Percentiles rank a stretch among this genome's conserved stretches.
phyloP scores from a whole-genome alignment of 2,797 vertebrate species.

The Tokudaia muenninki region DNA sequence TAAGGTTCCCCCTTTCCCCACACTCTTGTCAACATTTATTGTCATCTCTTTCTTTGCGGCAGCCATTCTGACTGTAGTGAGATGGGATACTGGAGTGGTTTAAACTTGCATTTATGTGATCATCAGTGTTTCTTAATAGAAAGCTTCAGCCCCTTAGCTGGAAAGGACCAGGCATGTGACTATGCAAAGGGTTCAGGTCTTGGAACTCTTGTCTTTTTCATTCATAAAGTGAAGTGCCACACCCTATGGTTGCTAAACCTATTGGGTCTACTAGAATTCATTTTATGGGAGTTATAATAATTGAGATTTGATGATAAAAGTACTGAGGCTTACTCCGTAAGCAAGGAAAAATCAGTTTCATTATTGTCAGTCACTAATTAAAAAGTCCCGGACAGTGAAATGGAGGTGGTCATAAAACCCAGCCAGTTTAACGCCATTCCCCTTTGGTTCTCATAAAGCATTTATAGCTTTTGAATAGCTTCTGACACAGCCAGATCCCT shows the following conservation, averaged over 20 bases:
- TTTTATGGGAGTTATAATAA: neutral
- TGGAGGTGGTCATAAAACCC: neutral
- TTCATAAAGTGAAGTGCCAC: neutral
- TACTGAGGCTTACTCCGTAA: neutral
- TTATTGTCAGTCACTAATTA: constrained; percentile 39
- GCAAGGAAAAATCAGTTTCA: constrained; percentile 26
- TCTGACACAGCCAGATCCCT: too few relatives aligned
- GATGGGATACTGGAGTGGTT: neutral
- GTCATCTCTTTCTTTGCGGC: neutral
- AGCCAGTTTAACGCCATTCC: neutral
- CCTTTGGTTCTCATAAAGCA: neutral
- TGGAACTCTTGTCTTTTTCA: neutral
- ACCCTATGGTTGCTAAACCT: neutral
- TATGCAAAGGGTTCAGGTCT: neutral
- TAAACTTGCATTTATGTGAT: neutral
- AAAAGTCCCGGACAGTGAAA: constrained; percentile 25
- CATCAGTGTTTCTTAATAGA: neutral
- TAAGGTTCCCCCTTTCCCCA: neutral
- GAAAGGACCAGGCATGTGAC: neutral
- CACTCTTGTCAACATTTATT: neutral
- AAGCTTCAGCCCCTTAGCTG: neutral
- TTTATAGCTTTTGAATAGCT: neutral
- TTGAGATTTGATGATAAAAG: constrained; percentile 13
- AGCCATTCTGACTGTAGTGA: neutral
- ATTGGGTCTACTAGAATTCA: neutral